Base-by-base conservation (phyloP, 2,797 vertebrate genomes). In the Syngnathus rostellatus region DNA sequence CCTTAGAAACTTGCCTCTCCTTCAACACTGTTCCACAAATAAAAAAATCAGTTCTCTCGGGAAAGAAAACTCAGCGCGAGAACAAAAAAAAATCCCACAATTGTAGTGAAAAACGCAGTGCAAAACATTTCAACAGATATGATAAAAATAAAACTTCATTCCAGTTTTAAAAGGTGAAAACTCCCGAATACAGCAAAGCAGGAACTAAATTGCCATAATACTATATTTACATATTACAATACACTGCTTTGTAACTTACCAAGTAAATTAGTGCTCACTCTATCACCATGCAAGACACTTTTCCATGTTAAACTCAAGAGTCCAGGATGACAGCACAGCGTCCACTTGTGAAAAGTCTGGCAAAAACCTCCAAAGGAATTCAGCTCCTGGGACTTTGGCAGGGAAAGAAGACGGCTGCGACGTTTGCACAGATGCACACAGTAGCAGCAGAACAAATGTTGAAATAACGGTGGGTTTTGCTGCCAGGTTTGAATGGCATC, bases 201-300 rank as follows among this genome's bases (percentile, higher is more conserved):
- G 72, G 82, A 85, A 86, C 87, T 83, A 87, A 86, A 86, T 88
- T 77, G 86, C 67, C 70, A 65, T 78, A 67, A 75, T 87, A 37
- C 31, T 2, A 16, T 58, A 86, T 88, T 80, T 87, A 88, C 84
- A 88, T 82, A 66, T 68, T 76, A 81, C 70, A 83, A 83, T 82
- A 61, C 71, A 77, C 80, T 81, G 79, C 75, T 69, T 68, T 71
- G 55, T 23, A 46, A 45, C 7, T 5, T 62, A 31, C 31, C 31
- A 31, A 31, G 31, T 45, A 14, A 45, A 25, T 41, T 23, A n/a
- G n/a, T 41, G 58, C 5, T 61, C 39, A 61, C 6, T 60, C 19
- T 11, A 60, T 63, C 66, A 73, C 70, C 69, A 65, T 9, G 45
- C 0, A 72, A 65, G 59, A 65, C 63, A 74, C 53, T 65, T 77